Evolutionary conservation across 2,113 vertebrate species (phyloP), one percentile per base, ranked within the genome.

Genomic region (Hemiprocne comata): DNA sequence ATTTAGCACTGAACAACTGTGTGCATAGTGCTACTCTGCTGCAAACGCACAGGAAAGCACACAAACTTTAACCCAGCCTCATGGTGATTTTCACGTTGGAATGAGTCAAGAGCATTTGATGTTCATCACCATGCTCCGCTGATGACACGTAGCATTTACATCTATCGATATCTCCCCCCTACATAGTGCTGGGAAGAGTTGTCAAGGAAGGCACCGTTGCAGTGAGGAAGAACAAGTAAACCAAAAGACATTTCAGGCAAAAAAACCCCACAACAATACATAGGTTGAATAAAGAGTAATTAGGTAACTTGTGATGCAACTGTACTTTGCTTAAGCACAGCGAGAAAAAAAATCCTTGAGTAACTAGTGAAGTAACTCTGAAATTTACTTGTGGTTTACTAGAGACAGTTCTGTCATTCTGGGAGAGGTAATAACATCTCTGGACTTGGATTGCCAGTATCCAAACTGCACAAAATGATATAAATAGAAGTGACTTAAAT

Each of bases 401-500:
- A 64, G 38, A 78, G 66, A 28, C 17, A 89, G 61, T 61, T 93
- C 69, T 71, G 48, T 69, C 72, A 87, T 75, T 86, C 71, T 51
- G 51, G 70, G 79, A 90, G 11, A 92, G 51, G 73, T 95, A 95
- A 69, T 77, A 65, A 81, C 17, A 2, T 75, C 72, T 65, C 92
- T 2, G 3, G 62, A 84, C 65, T 92, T 50, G 31, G 77, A 88
- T 8, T 95, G 53, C 58, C 72, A 77, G 50, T 64, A 65, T 92
- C 40, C 72, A 90, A 65, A 65, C 44, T 65, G 50, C 7, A 36
- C 20, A 81, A 92, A 85, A 87, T 58, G 19, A 87, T 85, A 93
- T 93, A 97, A 95, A 94, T 87, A 91, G 77, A 95, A 91, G 85
- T 61, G 58, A 85, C 87, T 95, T 82, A 89, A 82, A 87, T 89